Conservation (phyloP, 2,797 vertebrate species). For the Gallirallus australis region DNA sequence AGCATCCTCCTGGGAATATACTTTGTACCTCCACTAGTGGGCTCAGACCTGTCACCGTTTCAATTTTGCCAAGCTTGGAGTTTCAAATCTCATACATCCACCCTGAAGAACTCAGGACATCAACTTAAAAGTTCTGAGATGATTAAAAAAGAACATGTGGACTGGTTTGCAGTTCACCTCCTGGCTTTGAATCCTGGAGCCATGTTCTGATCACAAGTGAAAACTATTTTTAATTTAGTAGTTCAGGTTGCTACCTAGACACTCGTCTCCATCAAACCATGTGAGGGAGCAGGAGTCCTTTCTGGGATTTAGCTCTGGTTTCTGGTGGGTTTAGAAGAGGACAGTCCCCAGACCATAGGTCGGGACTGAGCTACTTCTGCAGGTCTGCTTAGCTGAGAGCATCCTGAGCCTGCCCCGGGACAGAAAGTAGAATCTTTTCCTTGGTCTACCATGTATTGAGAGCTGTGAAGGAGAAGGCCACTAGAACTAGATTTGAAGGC, state of each 20-base stretch:
- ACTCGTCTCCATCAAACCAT: background rate
- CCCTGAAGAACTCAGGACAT: background rate
- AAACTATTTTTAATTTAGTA: background rate
- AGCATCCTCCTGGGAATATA: background rate
- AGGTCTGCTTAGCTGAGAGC: fast-evolving
- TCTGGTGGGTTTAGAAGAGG: background rate
- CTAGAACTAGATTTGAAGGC: background rate
- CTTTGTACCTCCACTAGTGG: background rate
- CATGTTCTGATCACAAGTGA: background rate
- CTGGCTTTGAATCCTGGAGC: background rate
- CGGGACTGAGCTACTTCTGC: background rate
- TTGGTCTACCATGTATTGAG: background rate
- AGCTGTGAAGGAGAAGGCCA: background rate
- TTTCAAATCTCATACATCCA: background rate
- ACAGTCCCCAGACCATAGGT: background rate
- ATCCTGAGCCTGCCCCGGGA: background rate
- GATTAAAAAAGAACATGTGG: background rate
- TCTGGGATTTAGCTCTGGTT: background rate
- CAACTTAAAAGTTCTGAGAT: background rate
- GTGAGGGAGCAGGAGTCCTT: background rate
- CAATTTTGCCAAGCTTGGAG: background rate
- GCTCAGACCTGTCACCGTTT: background rate
- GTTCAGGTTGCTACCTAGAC: background rate
- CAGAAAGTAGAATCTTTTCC: background rate
- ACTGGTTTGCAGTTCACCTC: background rate